Base-by-base conservation (phyloP, 2,888 invertebrate genomes). In the Heliconius charithonia region DNA sequence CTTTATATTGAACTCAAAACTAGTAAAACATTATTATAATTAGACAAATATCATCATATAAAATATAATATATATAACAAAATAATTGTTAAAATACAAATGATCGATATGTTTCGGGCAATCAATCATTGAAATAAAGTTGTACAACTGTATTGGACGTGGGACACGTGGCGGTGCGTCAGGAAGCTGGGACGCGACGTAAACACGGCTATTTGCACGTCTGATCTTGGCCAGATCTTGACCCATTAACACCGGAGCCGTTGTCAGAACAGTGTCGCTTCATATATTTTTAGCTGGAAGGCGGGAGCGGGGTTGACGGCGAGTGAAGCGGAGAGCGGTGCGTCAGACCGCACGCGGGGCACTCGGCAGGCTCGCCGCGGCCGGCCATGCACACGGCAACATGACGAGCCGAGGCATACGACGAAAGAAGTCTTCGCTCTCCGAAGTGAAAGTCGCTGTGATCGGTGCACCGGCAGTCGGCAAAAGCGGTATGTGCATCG, bases 381-480 rank as follows among this genome's bases (percentile, higher is more conserved):
- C 79, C 82, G 81, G 75, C 82, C 81, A 85, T 86, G 87, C 85
- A 79, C 84, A 84, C 86, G 87, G 83, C 84, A 90, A 86, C 85
- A 97, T 97, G 97, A 96, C 97, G 86, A 96, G 97, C 84, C 96
- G 97, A 86, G 97, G 97, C 72, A 98, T 98, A 84, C 96, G 98
- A 85, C 96, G 98, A 86, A 98, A 98, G 95, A 98, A 98, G 93
- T 98, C 98, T 69, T 97, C 98, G 85, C 95, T 98, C 82, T 97
- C 97, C 81, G 98, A 98, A 95, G 97, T 98, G 84, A 98, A 98
- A 95, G 97, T 98, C 86, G 98, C 97, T 66, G 97, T 98, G 85
- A 95, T 98, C 84, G 98, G 98, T 78, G 98, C 98, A 79, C 97
- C 98, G 25, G 97, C 97, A 82, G 98, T 98, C 83, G 98, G 98